Evolutionary conservation across 2,888 invertebrate species (phyloP).

Genomic region (Cyclophora albipunctata): DNA sequence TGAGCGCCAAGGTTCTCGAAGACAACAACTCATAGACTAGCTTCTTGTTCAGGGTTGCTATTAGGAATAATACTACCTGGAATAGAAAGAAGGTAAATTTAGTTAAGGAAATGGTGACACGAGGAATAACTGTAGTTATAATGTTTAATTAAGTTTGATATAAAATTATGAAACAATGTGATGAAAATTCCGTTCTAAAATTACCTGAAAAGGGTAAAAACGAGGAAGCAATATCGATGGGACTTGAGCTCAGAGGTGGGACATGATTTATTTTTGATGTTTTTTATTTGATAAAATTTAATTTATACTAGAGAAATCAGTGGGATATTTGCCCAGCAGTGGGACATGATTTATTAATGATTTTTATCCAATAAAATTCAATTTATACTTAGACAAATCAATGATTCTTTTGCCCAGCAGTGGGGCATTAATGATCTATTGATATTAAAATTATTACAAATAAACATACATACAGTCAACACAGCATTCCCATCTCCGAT

Average conservation of each 20-base stretch:
- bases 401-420: too few species aligned
- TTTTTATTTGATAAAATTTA: background rate
- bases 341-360: background rate
- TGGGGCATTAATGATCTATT: too few species aligned
- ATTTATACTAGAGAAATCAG: background rate
- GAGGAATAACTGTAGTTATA: conserved; percentile 6
- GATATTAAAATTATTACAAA: too few species aligned
- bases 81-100: conserved; percentile 19
- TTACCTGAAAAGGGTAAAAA: too few species aligned
- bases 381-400: too few species aligned
- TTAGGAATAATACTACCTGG: conserved; percentile 84
- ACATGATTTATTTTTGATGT: too few species aligned
- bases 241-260: too few species aligned
- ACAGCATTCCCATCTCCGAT: conserved; percentile 87
- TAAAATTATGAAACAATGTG: too few species aligned
- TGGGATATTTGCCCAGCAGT: background rate
- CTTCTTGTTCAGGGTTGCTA: conserved; percentile 81
- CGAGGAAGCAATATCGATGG: too few species aligned
- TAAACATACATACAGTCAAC: conserved; percentile 68
- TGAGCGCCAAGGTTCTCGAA: conserved; percentile 81
- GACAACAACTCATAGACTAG: conserved; percentile 81
- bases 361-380: background rate
- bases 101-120: too few species aligned
- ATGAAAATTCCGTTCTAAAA: too few species aligned
- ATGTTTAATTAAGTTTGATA: background rate